Evolutionary conservation across 2,113 vertebrate species (phyloP), one percentile per base, ranked within the genome.

Genomic region (Conger conger): DNA sequence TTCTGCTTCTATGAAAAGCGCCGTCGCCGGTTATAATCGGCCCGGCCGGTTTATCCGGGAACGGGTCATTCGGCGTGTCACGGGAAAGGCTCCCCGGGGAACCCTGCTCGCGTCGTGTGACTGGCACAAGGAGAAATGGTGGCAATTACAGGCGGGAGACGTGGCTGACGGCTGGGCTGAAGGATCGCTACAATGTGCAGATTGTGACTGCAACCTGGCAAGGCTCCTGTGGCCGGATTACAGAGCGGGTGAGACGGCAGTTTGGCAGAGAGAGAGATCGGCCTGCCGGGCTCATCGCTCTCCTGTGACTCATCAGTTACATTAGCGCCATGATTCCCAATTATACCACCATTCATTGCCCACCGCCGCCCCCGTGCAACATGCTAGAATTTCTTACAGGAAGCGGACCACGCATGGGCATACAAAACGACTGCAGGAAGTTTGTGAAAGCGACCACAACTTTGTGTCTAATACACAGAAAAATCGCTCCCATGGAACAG

Each of bases 71-170:
- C 57, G 27, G 7, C 18, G 57, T 63, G 23, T 63, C 57, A 63
- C 57, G 4, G 20, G 45, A 50, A 63, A 27, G 57, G 57, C 57
- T 63, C 3, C 18, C 57, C 20, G 23, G 20, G 57, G 18, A 63
- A 63, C 1, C 57, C 57, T 9, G 57, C 23, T 63, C 57, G 1
- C 2, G 57, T 20, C 57, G 27, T 27, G 57, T 63, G 57, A 63
- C 57, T 7, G 57, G 57, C 57, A 27, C 23, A 2, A 35, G 30
- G 30, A 78, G 76, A 36, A 78, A 78, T 78, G 37, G 76, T 78
- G 30, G 35, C 76, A 78, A 78, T 78, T 78, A 78, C 33, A 37
- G 76, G 76, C 76, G 30, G 57, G 76, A 78, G 37, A 78, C 37
- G 76, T 37, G 2, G 76, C 33, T 37, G 76, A 78, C 76, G 37